These are phyloP conservation scores for Rhodophaea formosa DNA, from an alignment of 2,888 invertebrate genomes.

Conservation along the genomic window DNA sequence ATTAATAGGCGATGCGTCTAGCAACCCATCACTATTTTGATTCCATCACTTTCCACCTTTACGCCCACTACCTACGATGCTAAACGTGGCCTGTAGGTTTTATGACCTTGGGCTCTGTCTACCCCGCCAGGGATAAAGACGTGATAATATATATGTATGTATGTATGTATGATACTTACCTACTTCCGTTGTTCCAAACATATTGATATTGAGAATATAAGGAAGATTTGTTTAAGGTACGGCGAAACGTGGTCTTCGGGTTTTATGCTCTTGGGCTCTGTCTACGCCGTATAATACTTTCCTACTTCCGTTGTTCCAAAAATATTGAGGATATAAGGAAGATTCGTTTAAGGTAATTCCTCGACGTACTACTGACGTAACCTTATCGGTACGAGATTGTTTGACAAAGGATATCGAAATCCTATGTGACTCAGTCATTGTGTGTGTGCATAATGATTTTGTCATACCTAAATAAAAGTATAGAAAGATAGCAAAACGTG, in stretches of 20 bases:
- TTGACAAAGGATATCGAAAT: constrained; percentile 16
- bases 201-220: not conserved
- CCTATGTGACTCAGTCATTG: constrained; percentile 21
- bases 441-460: constrained; percentile 13
- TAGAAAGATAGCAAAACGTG: constrained; percentile 9
- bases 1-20: too few species aligned
- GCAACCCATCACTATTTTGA: too few species aligned
- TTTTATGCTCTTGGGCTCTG: too few species aligned
- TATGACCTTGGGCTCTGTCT: too few species aligned
- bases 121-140: too few species aligned
- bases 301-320: constrained; percentile 1
- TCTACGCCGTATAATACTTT: too few species aligned
- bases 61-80: too few species aligned
- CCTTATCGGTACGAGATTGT: not conserved
- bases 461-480: constrained; percentile 3
- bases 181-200: constrained; percentile 2
- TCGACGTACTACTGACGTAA: not conserved
- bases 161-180: too few species aligned
- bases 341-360: not conserved
- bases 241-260: too few species aligned
- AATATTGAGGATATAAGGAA: not conserved
- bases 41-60: too few species aligned
- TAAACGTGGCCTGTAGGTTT: too few species aligned
- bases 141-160: too few species aligned
- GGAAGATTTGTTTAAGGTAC: not conserved